A percentile compares a stretch with the other conserved stretches of the same genome.
Conservation (phyloP, 2,888 invertebrate species). For the Pecten maximus region DNA sequence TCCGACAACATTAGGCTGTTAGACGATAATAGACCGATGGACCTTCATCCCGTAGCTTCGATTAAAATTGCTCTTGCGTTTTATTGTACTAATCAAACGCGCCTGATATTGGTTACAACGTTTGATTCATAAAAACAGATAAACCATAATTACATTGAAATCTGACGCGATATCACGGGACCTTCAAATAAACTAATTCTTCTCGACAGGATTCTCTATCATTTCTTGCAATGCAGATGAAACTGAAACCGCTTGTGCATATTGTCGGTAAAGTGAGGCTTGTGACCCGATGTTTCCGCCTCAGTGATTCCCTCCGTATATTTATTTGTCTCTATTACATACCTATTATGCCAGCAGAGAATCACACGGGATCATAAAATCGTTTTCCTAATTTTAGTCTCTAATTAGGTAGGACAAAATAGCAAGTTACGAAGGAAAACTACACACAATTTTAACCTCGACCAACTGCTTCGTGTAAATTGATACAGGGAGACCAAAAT, state of each 20-base stretch:
- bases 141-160: constrained; percentile 26
- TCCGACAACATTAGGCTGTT: not conserved
- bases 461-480: constrained; percentile 21
- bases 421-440: constrained; percentile 20
- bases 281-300: not conserved
- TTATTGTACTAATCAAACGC: constrained; percentile 27
- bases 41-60: not conserved
- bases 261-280: not conserved
- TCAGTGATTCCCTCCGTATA: not conserved
- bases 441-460: constrained; percentile 1
- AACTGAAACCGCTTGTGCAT: constrained; percentile 19
- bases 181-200: not conserved
- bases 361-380: constrained; percentile 17
- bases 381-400: constrained; percentile 6
- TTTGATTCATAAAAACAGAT: constrained; percentile 8
- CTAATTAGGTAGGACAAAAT: constrained; percentile 19
- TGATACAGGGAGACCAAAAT: not conserved
- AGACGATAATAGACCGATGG: not conserved
- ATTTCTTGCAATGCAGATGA: constrained; percentile 24
- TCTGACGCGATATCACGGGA: not conserved
- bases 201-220: not conserved
- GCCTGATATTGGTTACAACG: constrained; percentile 11
- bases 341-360: not conserved
- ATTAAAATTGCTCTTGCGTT: constrained; percentile 5
- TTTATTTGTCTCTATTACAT: not conserved